Evolutionary conservation across 2,888 invertebrate species (phyloP), one percentile per base, ranked within the genome.

Genomic region (Cancer borealis): DNA sequence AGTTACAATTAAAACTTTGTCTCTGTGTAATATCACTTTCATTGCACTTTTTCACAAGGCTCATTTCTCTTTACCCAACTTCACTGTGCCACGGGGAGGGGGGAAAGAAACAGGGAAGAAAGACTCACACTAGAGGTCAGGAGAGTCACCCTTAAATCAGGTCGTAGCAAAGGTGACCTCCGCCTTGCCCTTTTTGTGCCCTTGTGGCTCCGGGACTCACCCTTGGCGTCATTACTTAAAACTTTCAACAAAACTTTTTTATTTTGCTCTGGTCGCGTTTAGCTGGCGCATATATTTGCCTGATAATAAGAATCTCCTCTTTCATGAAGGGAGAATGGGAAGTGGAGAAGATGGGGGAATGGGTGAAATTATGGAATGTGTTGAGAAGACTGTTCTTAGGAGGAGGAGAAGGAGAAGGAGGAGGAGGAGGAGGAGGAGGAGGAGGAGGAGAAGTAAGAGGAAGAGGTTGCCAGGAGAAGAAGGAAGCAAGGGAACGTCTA

Each of bases 241-340:
- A 94, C 94, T 94, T 94, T 94, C 66, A 54, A 88, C 49, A 26
- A 88, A 93, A 94, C 92, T 94, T 94, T 94, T 89, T 94, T 92
- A 92, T 94, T 94, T 92, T 92, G 92, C 92, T 92, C 94, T 88
- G 94, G 92, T 89, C 89, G 94, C 92, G 94, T 92, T 94, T 94
- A 92, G 94, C 89, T 79, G 91, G 73, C 92, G 94, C 92, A 94
- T 94, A 94, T 92, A 94, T 94, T 94, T 94, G 94, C 94, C 92
- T 94, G 94, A 92, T 92, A 94, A 94, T 94, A 88, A 94, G 94
- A 92, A 88, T 94, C 94, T 92, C 89, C 60, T 91, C 91, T 91
- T 92, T 60, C 46, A 87, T 91, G 87, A 84, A n/a, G 87, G 93
- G 60, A 84, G 87, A 91, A 54, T 84, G 93, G 87, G 88, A 87